phyloP scores from a whole-genome alignment of 2,888 invertebrate genomes.

The Eutolmus rufibarbis region DNA sequence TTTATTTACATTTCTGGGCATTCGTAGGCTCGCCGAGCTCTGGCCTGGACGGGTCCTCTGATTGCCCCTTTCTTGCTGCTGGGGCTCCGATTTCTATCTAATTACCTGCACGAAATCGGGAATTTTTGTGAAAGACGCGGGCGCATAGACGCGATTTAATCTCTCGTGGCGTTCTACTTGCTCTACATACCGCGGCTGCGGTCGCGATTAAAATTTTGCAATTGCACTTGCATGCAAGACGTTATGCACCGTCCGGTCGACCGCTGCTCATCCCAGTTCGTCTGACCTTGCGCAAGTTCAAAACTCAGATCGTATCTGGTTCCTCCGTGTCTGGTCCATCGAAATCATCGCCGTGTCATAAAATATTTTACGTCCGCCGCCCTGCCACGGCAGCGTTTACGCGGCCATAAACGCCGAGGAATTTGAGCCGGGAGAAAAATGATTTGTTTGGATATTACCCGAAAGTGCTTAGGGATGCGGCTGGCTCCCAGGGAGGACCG shows the following conservation, averaged over 20 bases:
- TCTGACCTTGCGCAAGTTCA: neutral
- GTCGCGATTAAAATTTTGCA: neutral
- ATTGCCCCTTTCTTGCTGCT: slow-evolving; percentile 35
- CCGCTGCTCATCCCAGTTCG: neutral
- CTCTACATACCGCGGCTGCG: neutral
- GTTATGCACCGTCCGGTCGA: neutral
- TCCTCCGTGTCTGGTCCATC: slow-evolving; percentile 14
- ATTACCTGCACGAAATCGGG: slow-evolving; percentile 39
- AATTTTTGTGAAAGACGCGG: neutral
- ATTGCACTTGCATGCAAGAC: neutral
- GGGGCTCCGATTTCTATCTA: slow-evolving; percentile 35
- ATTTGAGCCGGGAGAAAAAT: slow-evolving; percentile 10
- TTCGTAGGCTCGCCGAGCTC: neutral
- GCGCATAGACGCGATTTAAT: neutral
- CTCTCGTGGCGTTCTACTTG: neutral
- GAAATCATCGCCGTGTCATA: neutral
- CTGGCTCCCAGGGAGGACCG: neutral
- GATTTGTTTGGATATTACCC: slow-evolving; percentile 22
- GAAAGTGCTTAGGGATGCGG: neutral
- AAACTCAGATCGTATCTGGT: slow-evolving; percentile 2
- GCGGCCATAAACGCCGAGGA: slow-evolving; percentile 5
- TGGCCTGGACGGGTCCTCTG: slow-evolving; percentile 20
- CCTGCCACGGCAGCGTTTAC: neutral
- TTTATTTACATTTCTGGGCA: slow-evolving; percentile 51
- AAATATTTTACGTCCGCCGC: neutral